Evolutionary conservation across 53 echinoderm and acorn worm genomes (phyloP).

Genomic region (Apostichopus leukothele): DNA sequence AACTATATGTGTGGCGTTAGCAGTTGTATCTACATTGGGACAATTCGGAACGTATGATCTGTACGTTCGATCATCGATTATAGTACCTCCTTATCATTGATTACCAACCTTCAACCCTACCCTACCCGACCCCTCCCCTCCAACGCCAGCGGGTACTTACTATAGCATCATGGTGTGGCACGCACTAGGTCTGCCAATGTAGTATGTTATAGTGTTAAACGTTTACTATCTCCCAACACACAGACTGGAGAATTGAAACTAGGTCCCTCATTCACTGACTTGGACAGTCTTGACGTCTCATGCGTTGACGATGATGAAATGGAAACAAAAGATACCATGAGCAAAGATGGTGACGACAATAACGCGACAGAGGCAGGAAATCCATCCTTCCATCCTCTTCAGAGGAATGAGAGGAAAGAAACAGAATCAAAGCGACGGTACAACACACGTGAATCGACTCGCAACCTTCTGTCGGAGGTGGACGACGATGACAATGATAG

Average conservation of each 20-base stretch:
- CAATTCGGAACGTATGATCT: no score
- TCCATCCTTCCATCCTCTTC: conserved; percentile 21
- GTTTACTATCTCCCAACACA: background rate
- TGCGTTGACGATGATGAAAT: conserved; percentile 15
- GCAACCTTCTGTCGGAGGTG: conserved; percentile 12
- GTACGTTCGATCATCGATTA: no score
- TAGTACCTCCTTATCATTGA: no score
- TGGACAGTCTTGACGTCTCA: conserved; percentile 13
- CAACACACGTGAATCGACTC: conserved; percentile 11
- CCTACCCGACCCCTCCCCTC: no score
- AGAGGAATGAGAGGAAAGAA: background rate
- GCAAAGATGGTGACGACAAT: background rate
- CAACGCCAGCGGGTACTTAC: no score
- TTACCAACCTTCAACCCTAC: no score
- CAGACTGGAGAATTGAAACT: conserved; percentile 28
- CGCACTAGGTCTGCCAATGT: no score
- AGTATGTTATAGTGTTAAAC: no score
- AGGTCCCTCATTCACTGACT: conserved; percentile 21
- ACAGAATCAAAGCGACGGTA: background rate
- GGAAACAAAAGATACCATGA: no score
- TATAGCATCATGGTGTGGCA: no score
- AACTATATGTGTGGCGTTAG: no score
- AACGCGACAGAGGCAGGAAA: background rate
- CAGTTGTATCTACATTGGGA: no score
- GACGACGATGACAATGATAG: conserved; percentile 11